A percentile compares a stretch with the other conserved stretches of the same genome.
These are phyloP conservation scores for Choristoneura fumiferana DNA, from an alignment of 1,140 invertebrate species.

Conservation along the genomic window DNA sequence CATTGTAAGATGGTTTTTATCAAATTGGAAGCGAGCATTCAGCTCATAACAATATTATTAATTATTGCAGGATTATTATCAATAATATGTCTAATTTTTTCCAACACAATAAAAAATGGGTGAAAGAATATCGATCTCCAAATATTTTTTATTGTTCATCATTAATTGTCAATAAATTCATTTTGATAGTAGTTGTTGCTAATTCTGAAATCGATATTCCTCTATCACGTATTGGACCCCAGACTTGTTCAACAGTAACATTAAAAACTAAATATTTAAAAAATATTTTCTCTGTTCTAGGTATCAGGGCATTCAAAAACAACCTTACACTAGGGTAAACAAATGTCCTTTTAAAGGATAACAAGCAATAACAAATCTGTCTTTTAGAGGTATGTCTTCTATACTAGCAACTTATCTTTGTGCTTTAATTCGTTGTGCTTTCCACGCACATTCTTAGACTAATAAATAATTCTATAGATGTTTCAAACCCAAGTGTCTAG, in stretches of 20 bases:
- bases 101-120: conserved; percentile 12
- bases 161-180: conserved; percentile 8
- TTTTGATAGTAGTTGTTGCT: neutral
- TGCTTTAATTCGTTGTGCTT: conserved; percentile 55
- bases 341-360: conserved; percentile 73
- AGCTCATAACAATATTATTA: conserved; percentile 11
- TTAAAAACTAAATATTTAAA: conserved; percentile 65
- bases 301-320: conserved; percentile 55
- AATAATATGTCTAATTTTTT: conserved; percentile 15
- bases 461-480: conserved; percentile 27
- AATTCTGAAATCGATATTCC: conserved; percentile 29
- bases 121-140: neutral
- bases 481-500: conserved; percentile 15
- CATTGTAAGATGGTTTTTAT: conserved; percentile 4
- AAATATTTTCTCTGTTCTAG: conserved; percentile 63
- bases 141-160: neutral
- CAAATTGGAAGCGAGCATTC: neutral
- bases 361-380: conserved; percentile 69
- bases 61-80: conserved; percentile 18
- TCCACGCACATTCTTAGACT: conserved; percentile 37
- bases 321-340: conserved; percentile 64
- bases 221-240: conserved; percentile 67
- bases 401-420: conserved; percentile 61
- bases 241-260: conserved; percentile 61
- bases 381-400: conserved; percentile 64